phyloP scores from a whole-genome alignment of 2,888 invertebrate genomes.

The Cepaea hortensis region DNA sequence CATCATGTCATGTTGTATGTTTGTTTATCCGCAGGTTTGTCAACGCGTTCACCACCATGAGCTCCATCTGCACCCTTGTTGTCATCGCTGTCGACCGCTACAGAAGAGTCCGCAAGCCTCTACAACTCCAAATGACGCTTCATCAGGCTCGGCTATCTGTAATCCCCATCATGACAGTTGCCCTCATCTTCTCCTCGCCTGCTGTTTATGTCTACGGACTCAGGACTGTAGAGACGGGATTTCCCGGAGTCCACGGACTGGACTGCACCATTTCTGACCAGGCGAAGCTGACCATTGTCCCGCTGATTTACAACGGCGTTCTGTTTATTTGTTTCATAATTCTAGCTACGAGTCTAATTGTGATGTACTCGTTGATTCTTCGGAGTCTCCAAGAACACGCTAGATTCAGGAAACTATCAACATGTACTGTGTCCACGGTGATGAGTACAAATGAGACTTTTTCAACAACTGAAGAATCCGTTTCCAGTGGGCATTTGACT shows the following conservation, averaged over 20 bases:
- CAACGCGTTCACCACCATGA: conserved; percentile 55
- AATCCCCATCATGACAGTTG: not conserved
- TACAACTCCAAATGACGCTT: conserved; percentile 58
- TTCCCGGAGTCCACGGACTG: conserved; percentile 57
- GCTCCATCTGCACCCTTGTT: conserved; percentile 57
- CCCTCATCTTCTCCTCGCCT: conserved; percentile 59
- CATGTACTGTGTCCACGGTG: not conserved
- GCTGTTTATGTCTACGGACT: conserved; percentile 57
- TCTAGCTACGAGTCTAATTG: conserved; percentile 52
- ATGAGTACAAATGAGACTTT: not conserved
- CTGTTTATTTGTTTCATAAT: conserved; percentile 60
- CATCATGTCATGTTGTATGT: not conserved
- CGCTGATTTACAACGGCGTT: conserved; percentile 59
- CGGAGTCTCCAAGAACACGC: conserved; percentile 51
- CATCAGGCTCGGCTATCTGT: conserved; percentile 54
- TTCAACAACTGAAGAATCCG: not conserved
- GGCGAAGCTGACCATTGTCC: conserved; percentile 53
- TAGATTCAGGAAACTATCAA: not conserved
- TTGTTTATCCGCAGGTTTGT: conserved; percentile 40
- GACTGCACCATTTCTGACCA: conserved; percentile 64
- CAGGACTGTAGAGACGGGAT: conserved; percentile 52
- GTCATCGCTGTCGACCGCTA: conserved; percentile 63
- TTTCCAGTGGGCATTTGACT: not conserved
- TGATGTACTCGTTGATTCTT: conserved; percentile 59
- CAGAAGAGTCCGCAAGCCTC: conserved; percentile 63